A percentile compares a stretch with the other conserved stretches of the same genome.
Conservation (phyloP, 2,113 vertebrate genomes). For the Loxodonta africana region DNA sequence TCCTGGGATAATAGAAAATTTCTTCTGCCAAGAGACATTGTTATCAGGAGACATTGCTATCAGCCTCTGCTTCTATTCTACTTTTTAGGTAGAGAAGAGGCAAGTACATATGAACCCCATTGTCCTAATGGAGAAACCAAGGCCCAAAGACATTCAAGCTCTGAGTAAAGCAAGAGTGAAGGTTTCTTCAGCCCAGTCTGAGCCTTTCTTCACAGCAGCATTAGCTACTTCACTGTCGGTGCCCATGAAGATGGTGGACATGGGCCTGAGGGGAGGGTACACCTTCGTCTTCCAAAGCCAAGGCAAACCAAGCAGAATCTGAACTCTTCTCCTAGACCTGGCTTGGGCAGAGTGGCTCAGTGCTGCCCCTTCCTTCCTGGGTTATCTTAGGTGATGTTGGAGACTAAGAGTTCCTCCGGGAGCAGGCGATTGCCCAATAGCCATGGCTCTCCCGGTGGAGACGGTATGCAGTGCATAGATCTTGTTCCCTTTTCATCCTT, state of each 20-base stretch:
- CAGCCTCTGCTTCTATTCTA: background rate
- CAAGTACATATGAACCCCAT: background rate
- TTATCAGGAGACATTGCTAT: background rate
- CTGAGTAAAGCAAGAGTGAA: background rate
- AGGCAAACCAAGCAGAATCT: too few species aligned
- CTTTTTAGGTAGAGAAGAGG: background rate
- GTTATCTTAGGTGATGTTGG: constrained; percentile 57
- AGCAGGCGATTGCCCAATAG: constrained; percentile 45
- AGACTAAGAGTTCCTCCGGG: background rate
- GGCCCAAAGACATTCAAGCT: background rate
- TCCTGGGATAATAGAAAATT: background rate
- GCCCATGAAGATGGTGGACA: fast-evolving
- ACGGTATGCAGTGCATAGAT: constrained; percentile 11
- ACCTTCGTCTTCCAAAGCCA: background rate
- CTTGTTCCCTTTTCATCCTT: constrained; percentile 81
- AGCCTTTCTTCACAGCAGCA: background rate
- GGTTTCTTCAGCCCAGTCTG: background rate
- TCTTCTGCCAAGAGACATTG: background rate
- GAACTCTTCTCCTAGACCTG: background rate
- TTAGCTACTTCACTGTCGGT: background rate
- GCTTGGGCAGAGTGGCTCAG: fast-evolving
- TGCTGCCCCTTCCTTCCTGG: background rate
- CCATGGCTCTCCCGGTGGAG: constrained; percentile 48
- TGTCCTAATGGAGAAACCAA: background rate
- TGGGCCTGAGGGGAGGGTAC: background rate